These are phyloP conservation scores for Limnephilus lunatus DNA, from an alignment of 2,888 invertebrate genomes.

Conservation along the genomic window DNA sequence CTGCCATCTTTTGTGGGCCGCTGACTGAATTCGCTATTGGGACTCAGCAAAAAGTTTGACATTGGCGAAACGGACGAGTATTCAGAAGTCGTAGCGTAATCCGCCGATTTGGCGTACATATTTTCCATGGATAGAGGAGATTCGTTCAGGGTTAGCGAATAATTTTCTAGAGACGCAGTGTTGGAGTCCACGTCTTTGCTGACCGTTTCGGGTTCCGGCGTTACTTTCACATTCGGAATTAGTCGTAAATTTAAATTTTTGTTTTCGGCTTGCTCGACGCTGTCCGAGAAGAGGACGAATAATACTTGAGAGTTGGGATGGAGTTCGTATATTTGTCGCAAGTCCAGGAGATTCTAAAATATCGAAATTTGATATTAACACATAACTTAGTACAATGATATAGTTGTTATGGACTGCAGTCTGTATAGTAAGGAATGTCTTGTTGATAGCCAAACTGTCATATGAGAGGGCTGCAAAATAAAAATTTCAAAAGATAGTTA, in stretches of 20 bases:
- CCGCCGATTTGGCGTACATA: slow-evolving; percentile 13
- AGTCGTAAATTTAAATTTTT: slow-evolving; percentile 7
- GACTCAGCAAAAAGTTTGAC: slow-evolving; percentile 43
- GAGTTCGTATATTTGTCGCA: slow-evolving; percentile 74
- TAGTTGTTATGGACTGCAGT: too few species aligned
- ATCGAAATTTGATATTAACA: not conserved
- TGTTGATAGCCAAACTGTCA: too few species aligned
- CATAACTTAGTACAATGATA: not conserved
- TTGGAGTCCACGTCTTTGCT: not conserved
- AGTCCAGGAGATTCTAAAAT: slow-evolving; percentile 75
- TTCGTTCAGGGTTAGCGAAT: slow-evolving; percentile 41
- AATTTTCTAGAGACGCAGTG: slow-evolving; percentile 37
- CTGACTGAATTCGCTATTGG: not conserved
- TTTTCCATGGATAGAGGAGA: slow-evolving; percentile 33
- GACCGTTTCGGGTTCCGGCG: not conserved
- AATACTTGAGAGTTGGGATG: slow-evolving; percentile 72
- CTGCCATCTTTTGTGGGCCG: not conserved
- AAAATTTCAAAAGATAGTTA: too few species aligned
- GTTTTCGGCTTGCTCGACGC: slow-evolving; percentile 66
- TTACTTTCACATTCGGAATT: slow-evolving; percentile 37
- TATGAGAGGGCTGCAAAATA: too few species aligned
- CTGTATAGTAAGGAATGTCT: too few species aligned
- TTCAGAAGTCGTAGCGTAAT: slow-evolving; percentile 42
- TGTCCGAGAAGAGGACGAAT: slow-evolving; percentile 73
- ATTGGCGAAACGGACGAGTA: slow-evolving; percentile 54